These are phyloP conservation scores for Drosophila repleta DNA, from an alignment of 1,140 invertebrate species.

Conservation along the genomic window DNA sequence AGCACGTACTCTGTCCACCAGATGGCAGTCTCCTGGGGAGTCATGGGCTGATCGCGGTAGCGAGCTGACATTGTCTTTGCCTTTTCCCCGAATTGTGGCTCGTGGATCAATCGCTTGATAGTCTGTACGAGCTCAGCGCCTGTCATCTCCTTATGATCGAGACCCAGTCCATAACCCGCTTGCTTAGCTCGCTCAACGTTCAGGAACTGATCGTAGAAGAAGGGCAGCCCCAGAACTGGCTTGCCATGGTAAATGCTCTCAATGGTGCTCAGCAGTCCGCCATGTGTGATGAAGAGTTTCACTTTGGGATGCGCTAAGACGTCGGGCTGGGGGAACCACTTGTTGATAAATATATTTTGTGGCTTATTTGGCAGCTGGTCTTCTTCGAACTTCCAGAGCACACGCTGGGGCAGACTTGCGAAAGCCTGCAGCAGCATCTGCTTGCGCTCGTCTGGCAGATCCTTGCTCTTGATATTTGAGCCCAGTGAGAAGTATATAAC, in stretches of 20 bases:
- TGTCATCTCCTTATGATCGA: conserved; percentile 82
- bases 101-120: conserved; percentile 75
- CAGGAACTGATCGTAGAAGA: conserved; percentile 87
- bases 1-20: conserved; percentile 90
- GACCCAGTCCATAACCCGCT: conserved; percentile 83
- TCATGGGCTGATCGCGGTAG: conserved; percentile 86
- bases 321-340: conserved; percentile 90
- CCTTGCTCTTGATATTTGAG: conserved; percentile 86
- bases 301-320: conserved; percentile 88
- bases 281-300: conserved; percentile 89
- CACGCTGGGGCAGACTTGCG: conserved; percentile 85
- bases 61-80: conserved; percentile 85
- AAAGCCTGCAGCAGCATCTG: conserved; percentile 86
- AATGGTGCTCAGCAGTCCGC: conserved; percentile 88
- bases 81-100: conserved; percentile 81
- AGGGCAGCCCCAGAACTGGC: conserved; percentile 89
- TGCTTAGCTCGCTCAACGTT: conserved; percentile 85
- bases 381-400: conserved; percentile 89
- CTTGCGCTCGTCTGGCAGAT: conserved; percentile 84
- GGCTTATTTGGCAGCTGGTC: conserved; percentile 85
- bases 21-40: conserved; percentile 87
- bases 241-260: conserved; percentile 89
- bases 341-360: conserved; percentile 86
- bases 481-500: conserved; percentile 87
- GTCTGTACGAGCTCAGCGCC: conserved; percentile 64